These are phyloP conservation scores for Drosophila quadrilineata DNA, from an alignment of 1,140 invertebrate species.

Conservation along the genomic window DNA sequence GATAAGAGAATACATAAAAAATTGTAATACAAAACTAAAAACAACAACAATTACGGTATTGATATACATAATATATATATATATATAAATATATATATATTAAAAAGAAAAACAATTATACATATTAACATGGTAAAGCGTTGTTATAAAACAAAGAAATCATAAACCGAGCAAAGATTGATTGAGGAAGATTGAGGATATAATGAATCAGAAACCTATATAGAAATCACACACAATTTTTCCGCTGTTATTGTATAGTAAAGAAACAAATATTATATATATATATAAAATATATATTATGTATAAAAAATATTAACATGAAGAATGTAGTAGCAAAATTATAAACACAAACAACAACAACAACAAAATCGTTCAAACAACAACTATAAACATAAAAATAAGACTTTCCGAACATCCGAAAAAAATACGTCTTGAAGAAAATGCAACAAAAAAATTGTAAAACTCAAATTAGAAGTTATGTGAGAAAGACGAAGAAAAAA, in stretches of 20 bases:
- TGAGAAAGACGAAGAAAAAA: slow-evolving; percentile 19
- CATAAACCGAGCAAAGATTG: slow-evolving; percentile 35
- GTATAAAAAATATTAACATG: slow-evolving; percentile 79
- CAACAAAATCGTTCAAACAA: slow-evolving; percentile 33
- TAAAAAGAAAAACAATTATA: slow-evolving; percentile 70
- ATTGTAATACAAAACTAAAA: slow-evolving; percentile 51
- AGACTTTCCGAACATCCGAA: too few relatives aligned
- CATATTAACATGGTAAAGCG: slow-evolving; percentile 74
- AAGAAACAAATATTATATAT: slow-evolving; percentile 73
- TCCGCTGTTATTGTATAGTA: slow-evolving; percentile 81
- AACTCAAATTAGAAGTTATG: slow-evolving; percentile 80
- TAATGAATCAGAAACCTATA: slow-evolving; percentile 28
- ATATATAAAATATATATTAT: slow-evolving; percentile 80
- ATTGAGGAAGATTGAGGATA: slow-evolving; percentile 25
- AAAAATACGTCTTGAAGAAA: slow-evolving; percentile 61
- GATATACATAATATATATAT: slow-evolving; percentile 79
- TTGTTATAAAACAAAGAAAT: slow-evolving; percentile 67
- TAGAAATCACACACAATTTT: slow-evolving; percentile 66
- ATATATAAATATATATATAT: slow-evolving; percentile 54
- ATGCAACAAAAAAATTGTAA: slow-evolving; percentile 76
- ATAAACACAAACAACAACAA: slow-evolving; percentile 64
- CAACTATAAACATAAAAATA: too few relatives aligned
- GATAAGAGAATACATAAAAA: slow-evolving; percentile 76
- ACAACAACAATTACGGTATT: slow-evolving; percentile 76
- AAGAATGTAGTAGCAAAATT: slow-evolving; percentile 80